Evolutionary conservation across 2,888 invertebrate genomes (phyloP).

Genomic region (Trachelus iudaicus): DNA sequence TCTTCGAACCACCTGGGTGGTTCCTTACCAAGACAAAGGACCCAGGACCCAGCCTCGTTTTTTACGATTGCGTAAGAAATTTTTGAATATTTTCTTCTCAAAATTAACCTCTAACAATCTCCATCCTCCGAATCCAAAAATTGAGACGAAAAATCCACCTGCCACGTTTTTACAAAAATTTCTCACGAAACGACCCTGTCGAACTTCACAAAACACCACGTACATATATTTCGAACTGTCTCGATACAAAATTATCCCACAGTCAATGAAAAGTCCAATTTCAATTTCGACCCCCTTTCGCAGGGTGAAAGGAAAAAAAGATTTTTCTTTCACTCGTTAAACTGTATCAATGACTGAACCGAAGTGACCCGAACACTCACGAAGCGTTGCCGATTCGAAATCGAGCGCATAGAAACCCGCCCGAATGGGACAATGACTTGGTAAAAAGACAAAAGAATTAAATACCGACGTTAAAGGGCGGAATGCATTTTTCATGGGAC

Average conservation of each 20-base stretch:
- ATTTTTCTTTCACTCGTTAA: not conserved
- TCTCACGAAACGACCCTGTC: too few species aligned
- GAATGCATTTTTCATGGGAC: conserved; percentile 15
- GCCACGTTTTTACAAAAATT: too few species aligned
- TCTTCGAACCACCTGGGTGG: conserved; percentile 16
- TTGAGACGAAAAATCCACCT: too few species aligned
- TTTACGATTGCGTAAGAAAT: not conserved
- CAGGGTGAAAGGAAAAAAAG: not conserved
- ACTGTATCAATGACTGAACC: not conserved
- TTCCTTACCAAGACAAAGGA: conserved; percentile 1
- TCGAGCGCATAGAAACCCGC: not conserved
- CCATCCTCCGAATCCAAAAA: too few species aligned
- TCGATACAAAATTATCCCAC: not conserved
- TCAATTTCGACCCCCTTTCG: not conserved
- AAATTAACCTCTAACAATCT: not conserved
- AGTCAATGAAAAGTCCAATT: not conserved
- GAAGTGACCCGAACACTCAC: not conserved
- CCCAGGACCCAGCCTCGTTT: not conserved
- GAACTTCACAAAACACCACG: not conserved
- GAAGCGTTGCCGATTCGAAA: not conserved
- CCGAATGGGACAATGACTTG: conserved; percentile 14
- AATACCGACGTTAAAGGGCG: conserved; percentile 8
- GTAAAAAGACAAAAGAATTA: conserved; percentile 11
- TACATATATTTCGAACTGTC: not conserved
- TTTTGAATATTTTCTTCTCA: not conserved